Evolutionary conservation across 2,888 invertebrate species (phyloP), one percentile per base, ranked within the genome.

Genomic region (Erebia ligea): DNA sequence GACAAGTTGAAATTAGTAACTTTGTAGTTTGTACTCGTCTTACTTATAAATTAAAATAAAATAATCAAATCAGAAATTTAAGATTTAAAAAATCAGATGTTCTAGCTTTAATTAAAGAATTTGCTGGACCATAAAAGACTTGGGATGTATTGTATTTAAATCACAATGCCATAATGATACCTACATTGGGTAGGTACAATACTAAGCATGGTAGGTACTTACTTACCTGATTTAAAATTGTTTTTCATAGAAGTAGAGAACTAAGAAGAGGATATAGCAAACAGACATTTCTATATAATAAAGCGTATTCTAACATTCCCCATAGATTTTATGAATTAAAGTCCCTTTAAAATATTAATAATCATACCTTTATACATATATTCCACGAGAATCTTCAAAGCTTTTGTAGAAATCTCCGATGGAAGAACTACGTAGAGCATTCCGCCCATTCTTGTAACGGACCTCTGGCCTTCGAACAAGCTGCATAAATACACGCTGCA

Each of bases 381-480:
- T 81, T 97, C 97, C 57, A 97, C 95, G 19, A 97, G 92, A 74
- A 97, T 96, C 85, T 97, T 96, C 77, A 97, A 92, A 10, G 97
- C 97, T 76, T 96, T 96, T 74, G 96, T 96, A 52, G 96, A 96
- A 75, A 97, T 96, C 83, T 97, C 97, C 3, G 97, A 95, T 15
- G 97, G 97, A 76, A 97, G 93, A 48, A 97, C 96, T 64, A 97
- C 95, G 77, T 96, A 95, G 10, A 96, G 86, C 80, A 94, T 90
- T 65, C 94, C 95, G 48, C 90, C 92, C 90, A 91, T 89, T 1
- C 92, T 84, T 34, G 87, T 89, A 71, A 90, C 87, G 8, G 92
- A 84, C 34, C 94, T 84, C 80, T 93, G 94, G 19, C 92, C 91
- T 68, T 94, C 94, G 86, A 94, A 92, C 70, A 94, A 79, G 63